Evolutionary conservation across 2,888 invertebrate species (phyloP).

Genomic region (Diploptera punctata): DNA sequence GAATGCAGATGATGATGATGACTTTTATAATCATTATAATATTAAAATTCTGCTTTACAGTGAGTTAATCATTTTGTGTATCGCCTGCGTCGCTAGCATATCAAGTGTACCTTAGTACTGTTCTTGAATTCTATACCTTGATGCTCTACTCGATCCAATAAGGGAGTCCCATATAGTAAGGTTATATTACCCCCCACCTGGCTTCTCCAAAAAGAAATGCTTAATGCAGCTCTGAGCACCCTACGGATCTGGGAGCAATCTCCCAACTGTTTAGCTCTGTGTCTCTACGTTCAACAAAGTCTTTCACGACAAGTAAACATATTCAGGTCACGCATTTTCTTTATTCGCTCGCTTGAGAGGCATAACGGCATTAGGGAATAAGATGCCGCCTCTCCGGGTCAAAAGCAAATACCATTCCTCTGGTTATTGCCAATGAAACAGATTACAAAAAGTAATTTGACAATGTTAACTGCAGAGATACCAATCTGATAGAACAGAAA

Average conservation of each 20-base stretch:
- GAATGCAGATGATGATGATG: too few relatives aligned
- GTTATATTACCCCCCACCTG: background rate
- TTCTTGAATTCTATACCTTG: background rate
- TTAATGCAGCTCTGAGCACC: background rate
- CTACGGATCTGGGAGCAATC: background rate
- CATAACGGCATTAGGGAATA: conserved; percentile 43
- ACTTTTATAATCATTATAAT: too few relatives aligned
- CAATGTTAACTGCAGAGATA: too few relatives aligned
- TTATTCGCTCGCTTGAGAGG: conserved; percentile 18
- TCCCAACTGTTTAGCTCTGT: background rate
- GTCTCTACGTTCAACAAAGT: background rate
- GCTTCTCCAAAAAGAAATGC: background rate
- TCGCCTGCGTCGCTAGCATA: too few relatives aligned
- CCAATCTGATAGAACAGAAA: too few relatives aligned
- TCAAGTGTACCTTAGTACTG: too few relatives aligned
- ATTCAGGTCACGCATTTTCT: conserved; percentile 23
- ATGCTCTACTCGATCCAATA: background rate
- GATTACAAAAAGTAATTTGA: too few relatives aligned
- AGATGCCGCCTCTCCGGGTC: conserved; percentile 7
- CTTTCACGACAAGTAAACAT: background rate
- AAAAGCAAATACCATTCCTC: too few relatives aligned
- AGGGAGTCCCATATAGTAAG: background rate
- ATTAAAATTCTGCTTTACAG: too few relatives aligned
- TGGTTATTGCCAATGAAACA: too few relatives aligned
- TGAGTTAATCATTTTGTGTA: too few relatives aligned